phyloP scores from a whole-genome alignment of 2,797 vertebrate species.

The Apodemus agrarius region DNA sequence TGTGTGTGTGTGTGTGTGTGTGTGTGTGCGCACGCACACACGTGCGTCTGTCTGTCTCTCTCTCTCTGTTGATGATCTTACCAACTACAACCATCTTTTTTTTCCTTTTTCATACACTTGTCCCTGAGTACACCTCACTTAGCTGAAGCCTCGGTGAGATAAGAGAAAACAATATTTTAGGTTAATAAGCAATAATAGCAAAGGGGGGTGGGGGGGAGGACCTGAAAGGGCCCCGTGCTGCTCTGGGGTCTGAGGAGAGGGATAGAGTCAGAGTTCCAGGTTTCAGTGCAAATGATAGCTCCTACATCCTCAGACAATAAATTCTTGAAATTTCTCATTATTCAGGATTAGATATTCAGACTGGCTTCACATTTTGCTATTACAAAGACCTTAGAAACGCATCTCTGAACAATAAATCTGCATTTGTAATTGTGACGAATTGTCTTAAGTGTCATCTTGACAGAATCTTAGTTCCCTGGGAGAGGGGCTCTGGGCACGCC shows the following conservation, averaged over 20 bases:
- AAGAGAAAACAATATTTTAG: slow-evolving; percentile 72
- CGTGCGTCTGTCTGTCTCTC: too few species aligned
- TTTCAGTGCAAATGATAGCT: slow-evolving; percentile 82
- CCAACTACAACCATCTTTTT: background rate
- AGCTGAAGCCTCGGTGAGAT: slow-evolving; percentile 67
- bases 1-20: too few species aligned
- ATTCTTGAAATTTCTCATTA: background rate
- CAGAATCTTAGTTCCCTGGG: background rate
- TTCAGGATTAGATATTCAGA: background rate
- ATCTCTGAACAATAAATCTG: background rate
- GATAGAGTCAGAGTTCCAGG: slow-evolving; percentile 82
- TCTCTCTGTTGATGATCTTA: background rate
- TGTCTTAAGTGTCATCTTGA: background rate
- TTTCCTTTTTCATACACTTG: slow-evolving; percentile 41
- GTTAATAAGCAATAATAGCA: slow-evolving; percentile 80
- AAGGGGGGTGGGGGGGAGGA: slow-evolving; percentile 73
- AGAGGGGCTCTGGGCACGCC: background rate
- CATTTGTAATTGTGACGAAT: background rate
- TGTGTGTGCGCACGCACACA: too few species aligned
- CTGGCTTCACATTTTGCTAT: slow-evolving; percentile 1
- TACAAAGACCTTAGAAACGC: background rate
- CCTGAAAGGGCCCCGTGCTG: slow-evolving; percentile 79
- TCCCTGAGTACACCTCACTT: slow-evolving; percentile 67
- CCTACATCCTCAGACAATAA: too few species aligned
- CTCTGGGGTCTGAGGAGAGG: slow-evolving; percentile 87